These are phyloP conservation scores for Amphiura filiformis DNA, from an alignment of 35 echinoderm and acorn worm species.

Conservation along the genomic window DNA sequence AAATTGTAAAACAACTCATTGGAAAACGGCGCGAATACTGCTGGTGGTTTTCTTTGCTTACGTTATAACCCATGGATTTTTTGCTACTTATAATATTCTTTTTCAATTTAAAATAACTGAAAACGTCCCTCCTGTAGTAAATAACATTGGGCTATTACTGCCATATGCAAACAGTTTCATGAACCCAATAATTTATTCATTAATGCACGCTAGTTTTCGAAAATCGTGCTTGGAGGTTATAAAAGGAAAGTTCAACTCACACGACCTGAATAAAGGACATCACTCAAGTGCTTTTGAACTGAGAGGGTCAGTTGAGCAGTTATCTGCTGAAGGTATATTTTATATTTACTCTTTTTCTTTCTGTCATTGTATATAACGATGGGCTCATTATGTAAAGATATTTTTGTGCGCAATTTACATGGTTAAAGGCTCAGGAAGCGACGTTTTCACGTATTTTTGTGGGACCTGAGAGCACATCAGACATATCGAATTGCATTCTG, in stretches of 20 bases:
- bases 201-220: conserved; percentile 49
- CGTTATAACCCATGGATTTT: conserved; percentile 46
- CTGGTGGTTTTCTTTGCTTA: conserved; percentile 60
- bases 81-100: conserved; percentile 57
- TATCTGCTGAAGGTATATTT: too few relatives aligned
- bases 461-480: too few relatives aligned
- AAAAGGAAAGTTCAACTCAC: background rate
- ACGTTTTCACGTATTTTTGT: too few relatives aligned
- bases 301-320: too few relatives aligned
- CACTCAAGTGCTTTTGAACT: too few relatives aligned
- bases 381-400: too few relatives aligned
- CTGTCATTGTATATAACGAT: too few relatives aligned
- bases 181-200: conserved; percentile 76
- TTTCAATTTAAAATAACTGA: conserved; percentile 30
- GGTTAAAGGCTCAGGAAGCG: too few relatives aligned
- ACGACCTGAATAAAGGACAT: too few relatives aligned
- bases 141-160: conserved; percentile 61
- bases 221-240: conserved; percentile 6
- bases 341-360: too few relatives aligned
- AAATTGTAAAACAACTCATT: conserved; percentile 27
- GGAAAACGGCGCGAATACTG: conserved; percentile 71
- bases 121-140: conserved; percentile 43
- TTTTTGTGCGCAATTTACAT: too few relatives aligned
- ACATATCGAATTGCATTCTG: too few relatives aligned
- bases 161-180: conserved; percentile 76